Conservation (phyloP, 2,888 invertebrate genomes). For the Strigamia transsilvanica region DNA sequence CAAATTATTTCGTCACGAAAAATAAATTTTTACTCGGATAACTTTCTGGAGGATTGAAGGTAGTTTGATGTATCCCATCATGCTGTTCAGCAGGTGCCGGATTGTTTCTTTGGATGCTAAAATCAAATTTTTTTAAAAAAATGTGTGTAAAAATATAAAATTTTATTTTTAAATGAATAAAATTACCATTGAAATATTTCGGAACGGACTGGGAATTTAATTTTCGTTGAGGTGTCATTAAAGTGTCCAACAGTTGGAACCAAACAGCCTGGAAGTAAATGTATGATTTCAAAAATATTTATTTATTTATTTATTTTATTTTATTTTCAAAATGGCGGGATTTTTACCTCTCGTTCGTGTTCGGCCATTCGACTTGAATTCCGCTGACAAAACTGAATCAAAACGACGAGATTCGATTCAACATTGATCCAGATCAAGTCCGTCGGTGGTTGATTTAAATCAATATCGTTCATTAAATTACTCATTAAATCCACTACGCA, state of each 20-base stretch:
- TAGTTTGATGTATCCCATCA: slow-evolving; percentile 55
- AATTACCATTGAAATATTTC: background rate
- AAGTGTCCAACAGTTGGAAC: slow-evolving; percentile 41
- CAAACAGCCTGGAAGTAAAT: background rate
- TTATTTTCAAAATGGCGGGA: background rate
- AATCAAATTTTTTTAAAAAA: background rate
- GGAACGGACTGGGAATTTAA: background rate
- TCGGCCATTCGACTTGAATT: slow-evolving; percentile 66
- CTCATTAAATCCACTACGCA: background rate
- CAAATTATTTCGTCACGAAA: background rate
- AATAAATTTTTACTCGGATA: background rate
- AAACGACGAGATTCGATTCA: slow-evolving; percentile 58
- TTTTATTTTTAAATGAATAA: background rate
- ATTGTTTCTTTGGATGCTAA: slow-evolving; percentile 54
- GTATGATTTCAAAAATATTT: background rate
- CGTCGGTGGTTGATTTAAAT: background rate
- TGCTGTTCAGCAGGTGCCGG: slow-evolving; percentile 53
- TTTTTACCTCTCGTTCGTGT: slow-evolving; percentile 65
- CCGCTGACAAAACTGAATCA: slow-evolving; percentile 67
- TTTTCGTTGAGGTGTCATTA: slow-evolving; percentile 3
- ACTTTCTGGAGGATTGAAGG: slow-evolving; percentile 43
- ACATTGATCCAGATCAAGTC: slow-evolving; percentile 56
- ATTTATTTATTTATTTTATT: no score
- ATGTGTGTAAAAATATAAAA: no score
- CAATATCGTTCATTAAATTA: background rate